Conservation (phyloP, 2,797 vertebrate genomes). For the Myotis daubentonii region DNA sequence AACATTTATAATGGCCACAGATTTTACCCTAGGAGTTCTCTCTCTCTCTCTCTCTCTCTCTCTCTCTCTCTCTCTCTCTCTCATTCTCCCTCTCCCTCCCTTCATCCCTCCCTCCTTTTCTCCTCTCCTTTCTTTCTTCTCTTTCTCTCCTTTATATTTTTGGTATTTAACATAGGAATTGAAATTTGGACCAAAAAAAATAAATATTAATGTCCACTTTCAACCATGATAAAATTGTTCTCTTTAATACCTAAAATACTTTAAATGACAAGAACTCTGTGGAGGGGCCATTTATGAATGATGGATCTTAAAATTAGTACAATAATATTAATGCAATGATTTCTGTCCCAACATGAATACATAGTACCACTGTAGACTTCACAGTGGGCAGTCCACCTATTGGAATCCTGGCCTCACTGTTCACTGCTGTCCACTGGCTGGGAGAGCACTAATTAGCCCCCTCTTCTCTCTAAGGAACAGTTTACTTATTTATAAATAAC, state of each 20-base stretch:
- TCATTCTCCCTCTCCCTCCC: not conserved
- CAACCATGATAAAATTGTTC: not conserved
- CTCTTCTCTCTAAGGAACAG: not conserved
- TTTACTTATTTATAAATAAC: not conserved
- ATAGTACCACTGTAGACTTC: not conserved
- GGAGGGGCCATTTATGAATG: not conserved
- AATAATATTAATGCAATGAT: not conserved
- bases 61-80: too few species aligned
- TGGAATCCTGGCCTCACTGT: not conserved
- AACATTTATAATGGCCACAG: not conserved
- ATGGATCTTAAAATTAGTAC: constrained; percentile 11
- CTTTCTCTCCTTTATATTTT: not conserved
- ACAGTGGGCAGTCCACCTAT: not conserved
- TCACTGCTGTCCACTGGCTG: not conserved
- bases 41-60: not conserved
- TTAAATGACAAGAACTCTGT: constrained; percentile 11
- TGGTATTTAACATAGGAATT: constrained; percentile 1
- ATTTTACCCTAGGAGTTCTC: not conserved
- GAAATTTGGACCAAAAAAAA: not conserved
- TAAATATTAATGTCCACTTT: not conserved
- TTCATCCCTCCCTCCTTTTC: not conserved
- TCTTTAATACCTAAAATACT: constrained; percentile 31
- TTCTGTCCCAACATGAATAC: not conserved
- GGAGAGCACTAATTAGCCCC: not conserved
- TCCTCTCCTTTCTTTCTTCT: not conserved